Evolutionary conservation across 2,113 vertebrate genomes (phyloP), one percentile per base, ranked within the genome.

Genomic region (Rhabdomys dilectus): DNA sequence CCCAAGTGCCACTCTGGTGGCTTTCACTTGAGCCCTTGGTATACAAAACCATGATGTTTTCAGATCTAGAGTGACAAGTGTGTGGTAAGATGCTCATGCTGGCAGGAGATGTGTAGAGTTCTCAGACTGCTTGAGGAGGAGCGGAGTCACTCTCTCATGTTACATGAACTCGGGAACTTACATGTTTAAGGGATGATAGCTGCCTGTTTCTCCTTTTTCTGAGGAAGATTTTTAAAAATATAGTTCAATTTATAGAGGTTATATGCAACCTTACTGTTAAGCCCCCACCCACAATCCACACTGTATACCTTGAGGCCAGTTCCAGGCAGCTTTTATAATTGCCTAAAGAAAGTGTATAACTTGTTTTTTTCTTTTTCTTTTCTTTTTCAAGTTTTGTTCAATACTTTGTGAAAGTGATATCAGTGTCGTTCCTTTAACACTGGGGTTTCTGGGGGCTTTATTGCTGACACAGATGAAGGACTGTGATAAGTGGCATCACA

Each of bases 321-420:
- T 94, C 24, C 24, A 96, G 85, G 96, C 45, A 94, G 81, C 73
- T 58, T 95, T 95, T 68, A 51, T 56, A 90, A 96, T 24, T 75
- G 36, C 82, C 31, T 42, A 56, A 82, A 29, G 62, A 90, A 91
- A 80, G 78, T 58, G 17, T 78, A 1, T 39, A 75, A 39, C 64
- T 93, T 97, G 73, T 21, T 88, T 73, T 75, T 22, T 82, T 4
- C 1, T 15, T n/a, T 21, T n/a, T 12, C 4, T 13, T n/a, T 45
- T 26, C 22, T 26, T 87, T 75, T 89, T 86, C 31, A 48, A 16
- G 13, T 92, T 96, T 96, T 96, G 31, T 76, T 91, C 39, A 78
- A 8, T 93, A 51, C 45, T 82, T 1, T 89, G 34, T 73, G 56
- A 92, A 31, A 75, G 36, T 76, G 22, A 77, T 72, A 53, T 29